Base-by-base conservation (phyloP, 2,797 vertebrate species). In the Eospalax fontanierii region DNA sequence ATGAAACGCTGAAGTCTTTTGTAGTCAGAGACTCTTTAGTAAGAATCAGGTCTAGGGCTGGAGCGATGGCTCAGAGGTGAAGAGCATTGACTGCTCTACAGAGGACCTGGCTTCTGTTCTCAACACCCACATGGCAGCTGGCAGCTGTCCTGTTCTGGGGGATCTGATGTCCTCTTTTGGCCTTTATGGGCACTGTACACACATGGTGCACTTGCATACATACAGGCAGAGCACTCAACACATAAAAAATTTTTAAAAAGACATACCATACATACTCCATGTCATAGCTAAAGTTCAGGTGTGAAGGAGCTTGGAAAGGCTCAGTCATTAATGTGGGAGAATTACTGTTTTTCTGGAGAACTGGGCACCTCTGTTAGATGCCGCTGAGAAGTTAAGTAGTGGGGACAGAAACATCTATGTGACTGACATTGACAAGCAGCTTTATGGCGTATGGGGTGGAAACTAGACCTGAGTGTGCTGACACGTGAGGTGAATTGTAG, bases 401-500 rank as follows among this genome's bases (percentile, higher is more conserved):
- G 80, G 76, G 46, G 73, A 91, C 21, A 66, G 68, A n/a, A 78
- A 38, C 26, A 46, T 26, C 0, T 35, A 38, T 68, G 80, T 70
- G 43, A 84, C 93, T 93, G 92, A 57, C 89, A 54, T 80, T 81
- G 57, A 87, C 65, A 59, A 18, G 50, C 35, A 68, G 50, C 86
- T 75, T 76, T 50, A n/a, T 54, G 65, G 66, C 16, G 14, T 10
- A 1, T 54, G 40, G 50, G 40, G 10, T 21, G 26, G 63, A 50
- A 38, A 35, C 85, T 61, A n/a, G 38, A 71, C 18, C 71, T 59
- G 79, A 57, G 21, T 63, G 78, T 8, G 57, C 6, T 8, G 57
- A 76, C 33, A 81, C 40, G 35, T 26, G 35, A 74, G 46, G 26
- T 59, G 50, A 59, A 6, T 11, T 16, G 1, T 54, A 33, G 87